Conservation (phyloP, 2,888 invertebrate species). For the Acrocyrtus sp. region DNA sequence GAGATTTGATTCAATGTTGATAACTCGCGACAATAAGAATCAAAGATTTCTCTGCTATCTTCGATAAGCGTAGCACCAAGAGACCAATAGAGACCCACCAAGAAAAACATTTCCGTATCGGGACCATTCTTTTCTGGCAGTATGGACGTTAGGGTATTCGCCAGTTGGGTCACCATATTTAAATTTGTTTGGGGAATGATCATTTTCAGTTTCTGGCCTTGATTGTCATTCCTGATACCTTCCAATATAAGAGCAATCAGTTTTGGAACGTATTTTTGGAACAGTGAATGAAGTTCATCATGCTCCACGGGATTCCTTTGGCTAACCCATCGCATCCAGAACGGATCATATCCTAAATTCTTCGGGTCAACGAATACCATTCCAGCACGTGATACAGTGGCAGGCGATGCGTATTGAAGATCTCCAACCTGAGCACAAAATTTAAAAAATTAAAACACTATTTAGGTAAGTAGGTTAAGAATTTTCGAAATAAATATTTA, state of each 20-base stretch:
- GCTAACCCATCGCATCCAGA: conserved; percentile 83
- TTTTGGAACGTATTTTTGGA: conserved; percentile 79
- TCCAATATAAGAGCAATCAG: conserved; percentile 79
- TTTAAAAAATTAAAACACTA: background rate
- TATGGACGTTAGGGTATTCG: conserved; percentile 81
- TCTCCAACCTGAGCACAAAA: conserved; percentile 82
- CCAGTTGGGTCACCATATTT: conserved; percentile 87
- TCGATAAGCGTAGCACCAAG: conserved; percentile 82
- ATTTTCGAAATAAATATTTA: too few relatives aligned
- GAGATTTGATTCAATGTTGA: conserved; percentile 76
- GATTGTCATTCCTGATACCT: conserved; percentile 75
- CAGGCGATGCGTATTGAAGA: conserved; percentile 89
- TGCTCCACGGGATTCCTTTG: conserved; percentile 67
- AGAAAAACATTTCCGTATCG: conserved; percentile 78
- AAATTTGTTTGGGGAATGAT: conserved; percentile 87
- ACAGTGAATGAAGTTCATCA: conserved; percentile 71
- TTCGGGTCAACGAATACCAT: conserved; percentile 96
- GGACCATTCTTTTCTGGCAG: conserved; percentile 64
- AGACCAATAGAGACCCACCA: conserved; percentile 83
- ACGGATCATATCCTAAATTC: conserved; percentile 86
- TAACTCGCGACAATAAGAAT: conserved; percentile 81
- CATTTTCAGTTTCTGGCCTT: conserved; percentile 76
- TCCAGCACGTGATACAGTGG: conserved; percentile 90
- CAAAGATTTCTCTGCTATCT: conserved; percentile 77
- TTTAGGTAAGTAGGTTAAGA: background rate